phyloP scores from a whole-genome alignment of 1,140 invertebrate species.

The Bombus terrestris region DNA sequence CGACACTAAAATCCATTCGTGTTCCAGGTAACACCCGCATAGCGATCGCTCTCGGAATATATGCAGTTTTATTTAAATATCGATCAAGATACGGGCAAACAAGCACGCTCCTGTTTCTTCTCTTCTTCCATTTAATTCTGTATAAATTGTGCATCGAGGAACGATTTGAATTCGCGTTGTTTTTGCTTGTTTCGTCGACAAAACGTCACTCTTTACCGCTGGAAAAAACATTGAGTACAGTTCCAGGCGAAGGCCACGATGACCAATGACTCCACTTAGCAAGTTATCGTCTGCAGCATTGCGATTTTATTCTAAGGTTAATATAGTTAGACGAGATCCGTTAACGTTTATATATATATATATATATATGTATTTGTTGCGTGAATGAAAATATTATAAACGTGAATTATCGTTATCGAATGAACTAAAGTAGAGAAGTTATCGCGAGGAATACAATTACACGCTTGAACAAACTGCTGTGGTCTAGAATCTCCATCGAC shows the following conservation, averaged over 20 bases:
- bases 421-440: background rate
- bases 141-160: slow-evolving; percentile 42
- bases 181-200: background rate
- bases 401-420: background rate
- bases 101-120: background rate
- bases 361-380: background rate
- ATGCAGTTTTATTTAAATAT: background rate
- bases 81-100: background rate
- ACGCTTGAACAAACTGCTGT: background rate
- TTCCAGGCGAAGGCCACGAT: slow-evolving; percentile 17
- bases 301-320: slow-evolving; percentile 5
- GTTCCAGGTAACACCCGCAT: slow-evolving; percentile 34
- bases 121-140: background rate
- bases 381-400: background rate
- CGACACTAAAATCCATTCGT: background rate
- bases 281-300: background rate
- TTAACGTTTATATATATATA: background rate
- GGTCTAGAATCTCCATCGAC: background rate
- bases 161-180: slow-evolving; percentile 3
- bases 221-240: background rate
- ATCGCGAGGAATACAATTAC: background rate
- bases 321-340: slow-evolving; percentile 20
- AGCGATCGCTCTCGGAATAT: slow-evolving; percentile 20
- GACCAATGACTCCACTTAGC: slow-evolving; percentile 1
- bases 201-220: background rate